Evolutionary conservation across 1,140 invertebrate species (phyloP), one percentile per base, ranked within the genome.

Genomic region (Philaenus spumarius): DNA sequence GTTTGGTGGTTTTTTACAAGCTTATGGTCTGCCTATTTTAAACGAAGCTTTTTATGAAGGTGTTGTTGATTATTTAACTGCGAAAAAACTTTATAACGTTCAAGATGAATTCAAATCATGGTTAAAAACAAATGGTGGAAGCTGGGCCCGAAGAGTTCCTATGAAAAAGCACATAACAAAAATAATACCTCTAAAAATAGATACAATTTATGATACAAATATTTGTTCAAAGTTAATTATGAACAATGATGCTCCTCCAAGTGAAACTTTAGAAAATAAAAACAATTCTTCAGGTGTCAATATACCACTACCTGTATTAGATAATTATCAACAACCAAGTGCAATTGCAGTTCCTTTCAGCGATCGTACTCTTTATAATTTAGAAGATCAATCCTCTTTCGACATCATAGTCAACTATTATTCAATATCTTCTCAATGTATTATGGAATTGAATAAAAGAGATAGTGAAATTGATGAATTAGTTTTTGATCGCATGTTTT

Each of bases 21-120:
- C 55, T 7, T 64, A 59, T 39, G 59, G 58, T 17, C n/a, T 66
- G 9, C 62, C 64, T 1, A 22, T 62, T 12, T 42, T 60, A 6
- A 52, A 61, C 9, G 43, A 61, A 30, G 59, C 58, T 3, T 66
- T 56, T 43, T 66, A 66, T 39, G 64, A 61, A 34, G 64, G 64
- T 5, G 43, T 34, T n/a, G 40, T 64, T 1, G 26, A 40, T 23
- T 63, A 59, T 24, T 22, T 34, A 14, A 48, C 20, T 17, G 58
- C 58, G 11, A 39, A 26, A 30, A 50, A 56, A 15, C 20, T 60
- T n/a, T 35, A 60, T 34, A 42, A 58, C 2, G 39, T 65, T 6
- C 58, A 65, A 30, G 55, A 39, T 2, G 35, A 56, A 1, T 55
- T 65, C 22, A 61, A 62, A 46, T 45, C 17, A 42, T 17, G 34